Base-by-base conservation (phyloP, 2,797 vertebrate genomes). In the Tokudaia tokunoshimensis region DNA sequence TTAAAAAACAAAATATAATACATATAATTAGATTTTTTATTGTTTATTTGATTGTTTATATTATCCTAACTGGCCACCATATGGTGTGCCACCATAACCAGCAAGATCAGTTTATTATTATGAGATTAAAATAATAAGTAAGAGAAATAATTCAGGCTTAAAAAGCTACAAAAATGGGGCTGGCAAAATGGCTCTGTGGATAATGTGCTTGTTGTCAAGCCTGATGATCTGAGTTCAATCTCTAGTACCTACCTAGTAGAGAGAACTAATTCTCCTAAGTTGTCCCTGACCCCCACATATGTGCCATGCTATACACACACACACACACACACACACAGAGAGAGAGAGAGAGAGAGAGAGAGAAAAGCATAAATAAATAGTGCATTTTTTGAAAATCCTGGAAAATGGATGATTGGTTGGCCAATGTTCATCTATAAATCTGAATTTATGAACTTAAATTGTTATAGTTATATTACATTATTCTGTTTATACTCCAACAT, bases 41-140 rank as follows among this genome's bases (percentile, higher is more conserved):
- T 81, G 12, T 57, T 82, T 82, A 26, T 82, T 65, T 84, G 14
- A 47, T 84, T 84, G 61, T 47, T 47, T 65, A 22, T 67, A n/a
- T 85, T 50, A 34, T 44, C 61, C 41, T 50, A 19, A 17, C 82
- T 85, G 29, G 5, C 61, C 29, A n/a, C n/a, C n/a, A n/a, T n/a
- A n/a, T n/a, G n/a, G 5, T 85, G 44, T 37, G 50, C 59, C 26
- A 84, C 26, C 15, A 85, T 67, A 26, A 15, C 61, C 61, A 85
- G 19, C 17, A 85, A 79, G 81, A 50, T 94, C n/a, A 29, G 31
- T 78, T 50, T 92, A 76, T 85, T 94, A 72, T 85, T 82, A 50
- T 14, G 7, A 67, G 47, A 61, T 82, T 47, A n/a, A 82, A 59
- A 61, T 93, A 75, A 26, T 83, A 83, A 80, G 34, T 50, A 26